phyloP scores from a whole-genome alignment of 1,140 invertebrate species.

The Zaprionus camerounensis region DNA sequence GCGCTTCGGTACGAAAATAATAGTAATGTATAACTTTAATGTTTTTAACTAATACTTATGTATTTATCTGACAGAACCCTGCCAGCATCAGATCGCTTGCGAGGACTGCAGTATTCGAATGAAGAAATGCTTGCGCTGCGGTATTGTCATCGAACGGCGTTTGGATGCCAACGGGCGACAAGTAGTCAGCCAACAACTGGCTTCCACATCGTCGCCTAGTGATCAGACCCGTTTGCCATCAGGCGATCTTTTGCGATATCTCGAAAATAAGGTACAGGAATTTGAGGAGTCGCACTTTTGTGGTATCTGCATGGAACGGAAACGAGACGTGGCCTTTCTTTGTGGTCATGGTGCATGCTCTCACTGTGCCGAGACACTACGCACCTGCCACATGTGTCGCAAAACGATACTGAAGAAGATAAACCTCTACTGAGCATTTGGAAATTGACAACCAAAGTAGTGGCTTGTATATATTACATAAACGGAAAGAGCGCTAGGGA shows the following conservation, averaged over 20 bases:
- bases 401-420: slow-evolving; percentile 95
- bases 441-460: slow-evolving; percentile 75
- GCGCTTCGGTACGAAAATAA: slow-evolving; percentile 58
- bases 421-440: slow-evolving; percentile 88
- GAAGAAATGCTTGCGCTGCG: slow-evolving; percentile 92
- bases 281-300: slow-evolving; percentile 93
- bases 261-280: slow-evolving; percentile 94
- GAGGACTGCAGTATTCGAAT: slow-evolving; percentile 91
- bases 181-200: slow-evolving; percentile 42
- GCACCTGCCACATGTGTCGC: slow-evolving; percentile 96
- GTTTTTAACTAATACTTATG: not conserved
- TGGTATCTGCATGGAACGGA: slow-evolving; percentile 92
- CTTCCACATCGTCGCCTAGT: slow-evolving; percentile 70
- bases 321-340: slow-evolving; percentile 92
- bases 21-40: not conserved
- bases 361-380: slow-evolving; percentile 91
- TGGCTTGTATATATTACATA: slow-evolving; percentile 73
- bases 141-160: slow-evolving; percentile 86
- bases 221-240: slow-evolving; percentile 85
- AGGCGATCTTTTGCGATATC: slow-evolving; percentile 88
- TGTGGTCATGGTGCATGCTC: slow-evolving; percentile 95
- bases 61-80: slow-evolving; percentile 86
- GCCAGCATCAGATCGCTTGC: slow-evolving; percentile 90
- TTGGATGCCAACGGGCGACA: slow-evolving; percentile 69
- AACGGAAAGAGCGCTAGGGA: slow-evolving; percentile 15